Base-by-base conservation (phyloP, 2,113 vertebrate genomes). In the Ctenomys sociabilis region DNA sequence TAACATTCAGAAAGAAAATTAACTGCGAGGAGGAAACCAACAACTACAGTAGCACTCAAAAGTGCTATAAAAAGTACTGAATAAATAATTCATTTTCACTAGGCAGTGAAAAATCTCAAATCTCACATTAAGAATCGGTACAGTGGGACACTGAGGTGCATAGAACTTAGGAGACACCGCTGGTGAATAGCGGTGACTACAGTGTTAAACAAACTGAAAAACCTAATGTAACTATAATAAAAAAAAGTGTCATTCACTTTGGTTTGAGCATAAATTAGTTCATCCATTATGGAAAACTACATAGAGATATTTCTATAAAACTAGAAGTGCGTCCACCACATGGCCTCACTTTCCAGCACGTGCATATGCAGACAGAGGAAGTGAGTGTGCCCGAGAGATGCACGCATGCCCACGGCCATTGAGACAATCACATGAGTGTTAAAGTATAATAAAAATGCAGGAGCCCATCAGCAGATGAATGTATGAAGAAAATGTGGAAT, bases 1-100 rank as follows among this genome's bases (percentile, higher is more conserved):
- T 95, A 95, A 75, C 8, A 57, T 37, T 78, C 16, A 88, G 54
- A 66, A 91, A 91, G 61, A 32, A 89, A 89, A 26, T 61, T 68
- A 22, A 88, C 28, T 82, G 4, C 70, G 22, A 81, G 16, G 37
- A 94, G 32, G 26, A 93, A 91, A 84, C 14, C 37, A 88, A 57
- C 8, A 90, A 68, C 4, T 4, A 6, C n/a, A 40, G 28, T 54
- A 86, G 24, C 30, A 70, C 83, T 92, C 52, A 0, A 95, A 90
- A 88, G 5, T 30, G 37, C 30, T 8, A 88, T 35, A 35, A 83
- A 92, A 5, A 5, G 43, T 32, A 95, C n/a, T n/a, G n/a, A 85
- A 19, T 1, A 3, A 92, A 59, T 40, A 43, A 61, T 40, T 88
- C 28, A 64, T 73, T 75, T 77, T 94, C 45, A 94, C 86, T 26